Base-by-base conservation (phyloP, 2,797 vertebrate species). In the Cichlasoma orientale region DNA sequence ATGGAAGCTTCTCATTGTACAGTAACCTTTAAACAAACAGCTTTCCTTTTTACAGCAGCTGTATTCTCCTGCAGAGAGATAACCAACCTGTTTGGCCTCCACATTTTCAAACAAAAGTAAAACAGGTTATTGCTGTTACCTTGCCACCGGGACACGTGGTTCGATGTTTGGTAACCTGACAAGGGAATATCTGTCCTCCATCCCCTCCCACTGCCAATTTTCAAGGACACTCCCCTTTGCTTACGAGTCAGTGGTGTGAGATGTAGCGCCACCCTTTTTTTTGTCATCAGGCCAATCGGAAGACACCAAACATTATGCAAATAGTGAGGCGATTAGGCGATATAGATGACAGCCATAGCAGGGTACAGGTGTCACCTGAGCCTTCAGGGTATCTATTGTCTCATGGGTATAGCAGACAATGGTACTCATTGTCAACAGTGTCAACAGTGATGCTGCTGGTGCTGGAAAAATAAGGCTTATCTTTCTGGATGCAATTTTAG, bases 161-260 rank as follows among this genome's bases (percentile, higher is more conserved):
- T 50, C 59, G n/a, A 18, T 83, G 70, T 79, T 85, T 84, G 52
- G 76, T 84, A 82, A 82, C 84, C 74, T 86, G 81, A 84, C 83
- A 84, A 19, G 90, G 75, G 85, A 92, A 78, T 87, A 88, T 78
- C 72, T 75, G 16, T 82, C 33, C 74, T 75, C 61, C 68, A 73
- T 4, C 19, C 47, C 58, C 66, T 38, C 36, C 80, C 25, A 13
- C 76, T 74, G 54, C 58, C 27, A 55, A 19, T 82, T 89, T 86
- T 33, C 0, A 4, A 82, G 58, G 74, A 82, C 90, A 89, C 92
- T 78, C 92, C 94, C 72, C 36, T 79, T 84, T 7, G 44, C 72
- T 85, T 84, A 89, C 83, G 61, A 84, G 19, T 75, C 63, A 56
- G 90, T 95, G 94, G 95, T 85, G 93, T 95, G 95, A 95, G 86